A percentile compares a stretch with the other conserved stretches of the same genome.
These are phyloP conservation scores for Drosophila pachea DNA, from an alignment of 1,140 invertebrate genomes.

Conservation along the genomic window DNA sequence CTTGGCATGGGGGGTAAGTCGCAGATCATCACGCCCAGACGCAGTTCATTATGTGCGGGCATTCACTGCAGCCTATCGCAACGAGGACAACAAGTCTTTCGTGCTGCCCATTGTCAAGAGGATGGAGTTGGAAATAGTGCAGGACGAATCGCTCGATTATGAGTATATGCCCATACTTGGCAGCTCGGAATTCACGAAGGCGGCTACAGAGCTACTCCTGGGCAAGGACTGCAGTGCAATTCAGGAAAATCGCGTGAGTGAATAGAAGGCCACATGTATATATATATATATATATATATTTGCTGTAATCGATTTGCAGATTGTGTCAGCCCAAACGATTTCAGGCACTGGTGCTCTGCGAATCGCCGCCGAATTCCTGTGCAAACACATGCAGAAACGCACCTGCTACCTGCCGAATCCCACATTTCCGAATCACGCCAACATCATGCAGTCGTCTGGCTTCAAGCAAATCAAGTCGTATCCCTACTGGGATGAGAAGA, in stretches of 20 bases:
- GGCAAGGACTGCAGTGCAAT: slow-evolving; percentile 88
- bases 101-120: slow-evolving; percentile 89
- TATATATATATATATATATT: too few relatives aligned
- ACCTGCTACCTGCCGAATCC: slow-evolving; percentile 93
- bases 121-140: slow-evolving; percentile 19
- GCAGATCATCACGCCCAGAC: neutral
- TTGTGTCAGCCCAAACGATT: slow-evolving; percentile 86
- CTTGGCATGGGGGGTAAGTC: slow-evolving; percentile 30
- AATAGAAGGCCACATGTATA: too few relatives aligned
- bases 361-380: slow-evolving; percentile 92
- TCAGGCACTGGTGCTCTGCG: slow-evolving; percentile 96
- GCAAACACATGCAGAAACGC: slow-evolving; percentile 87
- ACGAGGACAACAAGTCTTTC: slow-evolving; percentile 96
- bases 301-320: neutral
- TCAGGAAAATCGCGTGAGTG: slow-evolving; percentile 82
- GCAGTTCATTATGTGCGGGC: neutral
- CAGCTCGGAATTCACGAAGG: slow-evolving; percentile 86
- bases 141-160: slow-evolving; percentile 86
- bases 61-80: slow-evolving; percentile 88
- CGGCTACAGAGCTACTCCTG: slow-evolving; percentile 90
- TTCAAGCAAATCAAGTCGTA: slow-evolving; percentile 91
- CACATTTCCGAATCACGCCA: slow-evolving; percentile 97
- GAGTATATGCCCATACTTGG: slow-evolving; percentile 97
- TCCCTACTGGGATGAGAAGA: slow-evolving; percentile 95
- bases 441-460: slow-evolving; percentile 92